A percentile compares a stretch with the other conserved stretches of the same genome.
Evolutionary conservation across 2,888 invertebrate genomes (phyloP).

Genomic region (Priocnemis perturbator): DNA sequence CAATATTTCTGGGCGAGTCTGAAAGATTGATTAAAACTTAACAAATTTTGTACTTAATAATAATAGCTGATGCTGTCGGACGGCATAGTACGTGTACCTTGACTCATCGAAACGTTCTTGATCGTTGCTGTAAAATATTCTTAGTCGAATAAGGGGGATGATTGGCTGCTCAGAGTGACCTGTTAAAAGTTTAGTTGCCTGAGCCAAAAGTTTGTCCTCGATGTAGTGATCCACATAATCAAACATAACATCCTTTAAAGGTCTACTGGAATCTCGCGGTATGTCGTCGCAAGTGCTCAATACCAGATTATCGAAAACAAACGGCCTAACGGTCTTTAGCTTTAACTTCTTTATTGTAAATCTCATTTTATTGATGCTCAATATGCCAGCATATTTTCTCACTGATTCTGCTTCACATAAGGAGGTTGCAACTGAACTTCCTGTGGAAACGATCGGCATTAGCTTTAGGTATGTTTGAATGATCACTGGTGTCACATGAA

Average conservation of each 20-base stretch:
- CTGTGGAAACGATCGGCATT: constrained; percentile 68
- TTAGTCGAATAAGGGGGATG: constrained; percentile 86
- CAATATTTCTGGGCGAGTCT: constrained; percentile 87
- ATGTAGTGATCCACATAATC: constrained; percentile 70
- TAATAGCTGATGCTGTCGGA: too few relatives aligned
- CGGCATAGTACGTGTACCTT: too few relatives aligned
- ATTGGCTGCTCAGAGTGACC: constrained; percentile 84
- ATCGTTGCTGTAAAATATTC: constrained; percentile 87
- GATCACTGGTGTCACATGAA: neutral
- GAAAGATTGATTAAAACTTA: constrained; percentile 60
- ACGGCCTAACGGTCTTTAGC: constrained; percentile 92
- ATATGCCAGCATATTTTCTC: constrained; percentile 89
- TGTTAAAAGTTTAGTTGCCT: constrained; percentile 73
- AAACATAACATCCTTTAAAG: constrained; percentile 62
- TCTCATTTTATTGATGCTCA: constrained; percentile 83
- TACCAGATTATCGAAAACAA: constrained; percentile 87
- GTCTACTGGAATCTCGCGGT: constrained; percentile 58
- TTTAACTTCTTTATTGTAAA: constrained; percentile 84
- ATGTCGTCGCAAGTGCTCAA: constrained; percentile 74
- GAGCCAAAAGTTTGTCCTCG: constrained; percentile 69
- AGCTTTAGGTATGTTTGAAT: neutral
- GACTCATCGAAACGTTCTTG: constrained; percentile 85
- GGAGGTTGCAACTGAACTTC: constrained; percentile 96
- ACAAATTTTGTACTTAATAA: too few relatives aligned
- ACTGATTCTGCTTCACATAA: constrained; percentile 90